phyloP scores from a whole-genome alignment of 2,888 invertebrate species.

The Lutraria lutraria region DNA sequence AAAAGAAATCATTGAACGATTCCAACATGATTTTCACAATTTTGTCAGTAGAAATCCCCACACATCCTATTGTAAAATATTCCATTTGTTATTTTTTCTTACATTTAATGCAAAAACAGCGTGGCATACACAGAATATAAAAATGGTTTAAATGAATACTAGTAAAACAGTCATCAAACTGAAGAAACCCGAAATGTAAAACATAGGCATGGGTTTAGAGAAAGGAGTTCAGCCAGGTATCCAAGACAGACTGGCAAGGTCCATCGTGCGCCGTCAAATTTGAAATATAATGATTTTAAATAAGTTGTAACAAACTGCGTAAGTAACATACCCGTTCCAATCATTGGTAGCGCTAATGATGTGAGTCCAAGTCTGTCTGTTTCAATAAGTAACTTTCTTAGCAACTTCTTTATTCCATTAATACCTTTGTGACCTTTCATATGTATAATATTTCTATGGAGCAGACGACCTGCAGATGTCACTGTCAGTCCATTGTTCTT shows the following conservation, averaged over 20 bases:
- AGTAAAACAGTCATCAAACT: no score
- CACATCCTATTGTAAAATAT: slow-evolving; percentile 49
- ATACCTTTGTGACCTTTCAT: slow-evolving; percentile 44
- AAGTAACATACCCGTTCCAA: slow-evolving; percentile 33
- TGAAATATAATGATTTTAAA: no score
- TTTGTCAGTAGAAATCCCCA: slow-evolving; percentile 50
- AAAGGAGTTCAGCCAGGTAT: no score
- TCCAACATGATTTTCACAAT: slow-evolving; percentile 57
- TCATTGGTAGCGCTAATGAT: slow-evolving; percentile 29
- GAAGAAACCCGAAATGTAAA: no score
- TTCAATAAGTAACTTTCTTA: slow-evolving; percentile 33
- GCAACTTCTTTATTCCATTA: slow-evolving; percentile 43
- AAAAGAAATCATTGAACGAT: slow-evolving; percentile 45
- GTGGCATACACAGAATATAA: no score
- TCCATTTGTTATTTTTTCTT: no score
- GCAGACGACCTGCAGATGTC: slow-evolving; percentile 52
- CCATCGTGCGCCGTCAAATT: no score
- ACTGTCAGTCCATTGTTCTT: slow-evolving; percentile 41
- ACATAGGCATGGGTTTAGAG: no score
- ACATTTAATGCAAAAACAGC: no score
- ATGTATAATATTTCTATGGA: slow-evolving; percentile 58
- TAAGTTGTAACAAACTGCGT: background rate
- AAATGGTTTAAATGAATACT: no score
- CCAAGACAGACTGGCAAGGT: no score
- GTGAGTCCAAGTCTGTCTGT: slow-evolving; percentile 2